Percentiles rank a stretch among this genome's conserved stretches.
phyloP scores from a whole-genome alignment of 2,888 invertebrate species.

The Andrena bicolor region DNA sequence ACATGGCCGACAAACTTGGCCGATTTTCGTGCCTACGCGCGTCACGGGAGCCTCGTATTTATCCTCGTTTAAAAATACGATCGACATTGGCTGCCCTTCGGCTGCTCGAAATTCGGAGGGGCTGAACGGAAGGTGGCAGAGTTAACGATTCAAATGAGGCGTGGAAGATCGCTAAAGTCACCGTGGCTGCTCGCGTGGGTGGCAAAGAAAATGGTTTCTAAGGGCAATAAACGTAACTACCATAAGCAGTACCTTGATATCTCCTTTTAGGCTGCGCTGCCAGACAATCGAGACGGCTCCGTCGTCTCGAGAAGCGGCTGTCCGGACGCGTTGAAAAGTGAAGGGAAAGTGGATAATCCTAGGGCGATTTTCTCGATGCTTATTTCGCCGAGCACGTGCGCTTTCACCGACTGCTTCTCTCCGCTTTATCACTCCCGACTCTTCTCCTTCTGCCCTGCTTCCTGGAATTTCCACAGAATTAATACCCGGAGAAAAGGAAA shows the following conservation, averaged over 20 bases:
- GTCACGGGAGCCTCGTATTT: background rate
- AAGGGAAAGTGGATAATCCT: conserved; percentile 45
- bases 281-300: conserved; percentile 33
- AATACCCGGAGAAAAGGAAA: background rate
- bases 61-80: background rate
- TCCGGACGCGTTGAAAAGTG: conserved; percentile 22
- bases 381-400: conserved; percentile 33
- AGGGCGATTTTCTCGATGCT: conserved; percentile 42
- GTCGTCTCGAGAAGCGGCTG: conserved; percentile 33
- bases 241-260: conserved; percentile 54
- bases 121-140: background rate
- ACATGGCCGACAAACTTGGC: too few species aligned
- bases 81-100: background rate
- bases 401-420: background rate
- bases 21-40: too few species aligned
- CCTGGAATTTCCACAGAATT: conserved; percentile 39
- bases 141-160: conserved; percentile 11
- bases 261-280: conserved; percentile 24
- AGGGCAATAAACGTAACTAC: conserved; percentile 57
- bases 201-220: conserved; percentile 45
- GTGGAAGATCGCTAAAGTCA: conserved; percentile 28
- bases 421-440: background rate
- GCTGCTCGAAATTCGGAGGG: background rate
- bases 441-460: background rate
- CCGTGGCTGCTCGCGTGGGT: conserved; percentile 14